Evolutionary conservation across 2,113 vertebrate genomes (phyloP), one percentile per base, ranked within the genome.

Genomic region (Centropristis striata): DNA sequence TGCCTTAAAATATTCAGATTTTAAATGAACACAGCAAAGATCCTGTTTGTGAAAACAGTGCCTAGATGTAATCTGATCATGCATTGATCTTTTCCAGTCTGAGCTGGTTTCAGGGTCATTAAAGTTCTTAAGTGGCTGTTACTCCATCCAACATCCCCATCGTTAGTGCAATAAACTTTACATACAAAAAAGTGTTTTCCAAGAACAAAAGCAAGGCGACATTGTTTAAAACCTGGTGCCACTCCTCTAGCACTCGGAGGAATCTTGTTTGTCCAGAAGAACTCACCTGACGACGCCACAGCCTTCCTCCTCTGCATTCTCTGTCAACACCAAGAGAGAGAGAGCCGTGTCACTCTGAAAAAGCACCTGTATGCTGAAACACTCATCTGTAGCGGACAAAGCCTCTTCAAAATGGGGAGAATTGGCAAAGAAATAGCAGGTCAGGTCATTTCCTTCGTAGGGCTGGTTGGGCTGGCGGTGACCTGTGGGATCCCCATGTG

Each of bases 401-500:
- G 49, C 75, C 36, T 73, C 82, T 88, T 84, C 73, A 53, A 49
- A 87, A 96, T 96, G 95, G 93, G 90, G 44, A 90, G 73, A 64
- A 86, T 95, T 42, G 91, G 58, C 64, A 95, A 94, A 83, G 95
- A 99, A 90, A 82, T 95, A 23, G 61, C 95, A 53, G 97, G 96
- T 66, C 96, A 98, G 7, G 25, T 94, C 15, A 87, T 98, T 20
- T 96, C 96, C 0, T 96, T 98, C 83, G 82, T 96, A 3, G 98
- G 98, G 67, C 93, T 98, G 57, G 0, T 98, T 59, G 96, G 96
- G 0, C 61, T 92, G 55, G 88, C 97, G 1, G 93, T 99, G 59
- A 88, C 93, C 81, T 96, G 95, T 0, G 96, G 96, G 0, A 21
- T 99, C 67, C 98, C 98, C 72, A 96, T 98, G 96, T 99, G 98